Conservation (phyloP, 1,140 invertebrate genomes). For the Nixonia krombeini region DNA sequence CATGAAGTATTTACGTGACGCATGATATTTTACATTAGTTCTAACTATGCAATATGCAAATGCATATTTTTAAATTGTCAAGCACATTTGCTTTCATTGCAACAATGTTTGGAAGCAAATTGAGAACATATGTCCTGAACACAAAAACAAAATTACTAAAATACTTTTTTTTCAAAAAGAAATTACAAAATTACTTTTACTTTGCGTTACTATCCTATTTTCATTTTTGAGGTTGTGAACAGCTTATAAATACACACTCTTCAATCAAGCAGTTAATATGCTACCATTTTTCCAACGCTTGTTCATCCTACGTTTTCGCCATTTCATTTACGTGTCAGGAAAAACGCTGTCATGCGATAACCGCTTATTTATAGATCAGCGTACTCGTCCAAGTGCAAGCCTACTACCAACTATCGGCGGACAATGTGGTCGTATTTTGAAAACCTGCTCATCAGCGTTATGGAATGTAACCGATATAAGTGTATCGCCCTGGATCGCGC, state of each 20-base stretch:
- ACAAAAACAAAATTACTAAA: too few species aligned
- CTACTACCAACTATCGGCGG: not conserved
- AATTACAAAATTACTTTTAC: too few species aligned
- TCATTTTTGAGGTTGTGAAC: too few species aligned
- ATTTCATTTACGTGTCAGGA: conserved; percentile 32
- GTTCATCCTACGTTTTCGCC: conserved; percentile 20
- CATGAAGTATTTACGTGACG: too few species aligned
- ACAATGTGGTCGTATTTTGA: conserved; percentile 14
- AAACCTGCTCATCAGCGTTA: conserved; percentile 44
- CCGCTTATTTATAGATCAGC: conserved; percentile 39
- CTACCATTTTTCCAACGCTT: conserved; percentile 1
- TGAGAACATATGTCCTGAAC: too few species aligned
- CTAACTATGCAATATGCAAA: too few species aligned
- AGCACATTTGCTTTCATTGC: too few species aligned
- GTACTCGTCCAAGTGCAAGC: conserved; percentile 11
- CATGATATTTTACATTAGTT: too few species aligned
- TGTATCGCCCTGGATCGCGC: conserved; percentile 28
- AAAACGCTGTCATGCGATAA: conserved; percentile 26
- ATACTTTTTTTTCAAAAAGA: too few species aligned
- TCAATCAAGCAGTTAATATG: not conserved
- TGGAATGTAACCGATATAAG: conserved; percentile 33
- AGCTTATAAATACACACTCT: not conserved
- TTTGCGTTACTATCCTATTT: too few species aligned
- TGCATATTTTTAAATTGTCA: too few species aligned
- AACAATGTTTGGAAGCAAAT: too few species aligned